A percentile compares a stretch with the other conserved stretches of the same genome.
Conservation (phyloP, 1,140 invertebrate species). For the Oryctes rhinoceros region DNA sequence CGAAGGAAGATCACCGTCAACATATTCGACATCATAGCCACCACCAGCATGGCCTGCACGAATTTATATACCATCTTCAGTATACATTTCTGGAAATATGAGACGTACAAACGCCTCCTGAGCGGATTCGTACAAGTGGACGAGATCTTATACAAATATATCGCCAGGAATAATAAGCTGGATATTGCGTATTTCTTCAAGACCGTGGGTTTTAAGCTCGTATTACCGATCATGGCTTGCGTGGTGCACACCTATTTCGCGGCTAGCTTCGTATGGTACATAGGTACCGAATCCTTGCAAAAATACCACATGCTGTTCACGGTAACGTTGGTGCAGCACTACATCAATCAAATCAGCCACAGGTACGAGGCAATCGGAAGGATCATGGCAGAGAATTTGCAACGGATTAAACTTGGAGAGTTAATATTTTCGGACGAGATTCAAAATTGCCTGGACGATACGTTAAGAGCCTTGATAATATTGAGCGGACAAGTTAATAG, state of each 20-base stretch:
- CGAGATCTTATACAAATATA: background rate
- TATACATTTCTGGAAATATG: slow-evolving; percentile 3
- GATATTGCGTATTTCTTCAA: background rate
- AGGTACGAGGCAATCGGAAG: background rate
- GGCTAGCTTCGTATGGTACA: background rate
- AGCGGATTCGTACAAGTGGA: background rate
- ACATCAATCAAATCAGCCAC: background rate
- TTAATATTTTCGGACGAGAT: background rate
- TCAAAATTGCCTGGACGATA: background rate
- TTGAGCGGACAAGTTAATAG: background rate
- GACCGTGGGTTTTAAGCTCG: background rate
- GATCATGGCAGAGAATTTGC: background rate
- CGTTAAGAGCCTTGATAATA: background rate
- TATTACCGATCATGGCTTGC: background rate
- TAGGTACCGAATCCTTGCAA: background rate
- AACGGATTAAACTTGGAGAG: background rate
- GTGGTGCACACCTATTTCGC: background rate
- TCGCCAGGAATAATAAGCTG: background rate
- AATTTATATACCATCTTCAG: background rate
- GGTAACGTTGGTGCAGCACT: background rate
- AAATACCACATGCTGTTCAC: background rate
- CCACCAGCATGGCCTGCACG: background rate
- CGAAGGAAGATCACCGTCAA: background rate
- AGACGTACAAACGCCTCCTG: background rate
- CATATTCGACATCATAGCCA: background rate